Base-by-base conservation (phyloP, 1,140 invertebrate species). In the Aphelenchoides avenae region DNA sequence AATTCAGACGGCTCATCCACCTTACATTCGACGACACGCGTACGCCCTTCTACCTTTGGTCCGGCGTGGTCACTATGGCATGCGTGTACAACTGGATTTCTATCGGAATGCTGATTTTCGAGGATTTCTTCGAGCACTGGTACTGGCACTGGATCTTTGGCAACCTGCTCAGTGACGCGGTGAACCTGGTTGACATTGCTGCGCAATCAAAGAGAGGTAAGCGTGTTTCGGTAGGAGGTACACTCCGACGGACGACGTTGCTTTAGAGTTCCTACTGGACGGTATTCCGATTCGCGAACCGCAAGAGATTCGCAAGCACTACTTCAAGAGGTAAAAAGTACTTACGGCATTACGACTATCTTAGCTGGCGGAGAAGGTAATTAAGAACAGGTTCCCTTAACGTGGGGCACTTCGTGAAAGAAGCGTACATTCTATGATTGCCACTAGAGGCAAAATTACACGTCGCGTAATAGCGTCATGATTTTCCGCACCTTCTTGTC, bases 81-180 rank as follows among this genome's bases (percentile, higher is more conserved):
- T 86, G 91, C 36, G 81, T 92, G 5, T 93, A 93, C 81, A 94
- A 94, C 77, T 79, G 91, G 42, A 81, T 92, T 91, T 76, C 92
- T 22, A 6, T 24, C 55, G 87, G 87, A 2, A 81, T 91, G 27
- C 84, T 87, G 2, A 87, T 90, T 1, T 94, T 93, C 78, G 88
- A 86, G 86, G 87, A 92, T 75, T 81, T 93, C 49, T 89, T 92
- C 75, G 85, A 86, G 52, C 75, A 82, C 1, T 84, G 84, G 18
- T 82, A 84, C 0, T 66, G 74, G 4, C 68, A 86, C 0, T 89
- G 88, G 87, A 70, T 91, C 34, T 29, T 46, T 4, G n/a, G n/a
- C 9, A 90, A 94, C 79, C 90, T 90, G 78, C 68, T 85, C 42
- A 89, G 87, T 78, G 90, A 94, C 79, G 77, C 84, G 20, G 84